Evolutionary conservation across 2,797 vertebrate genomes (phyloP).

Genomic region (Aeoliscus strigatus): DNA sequence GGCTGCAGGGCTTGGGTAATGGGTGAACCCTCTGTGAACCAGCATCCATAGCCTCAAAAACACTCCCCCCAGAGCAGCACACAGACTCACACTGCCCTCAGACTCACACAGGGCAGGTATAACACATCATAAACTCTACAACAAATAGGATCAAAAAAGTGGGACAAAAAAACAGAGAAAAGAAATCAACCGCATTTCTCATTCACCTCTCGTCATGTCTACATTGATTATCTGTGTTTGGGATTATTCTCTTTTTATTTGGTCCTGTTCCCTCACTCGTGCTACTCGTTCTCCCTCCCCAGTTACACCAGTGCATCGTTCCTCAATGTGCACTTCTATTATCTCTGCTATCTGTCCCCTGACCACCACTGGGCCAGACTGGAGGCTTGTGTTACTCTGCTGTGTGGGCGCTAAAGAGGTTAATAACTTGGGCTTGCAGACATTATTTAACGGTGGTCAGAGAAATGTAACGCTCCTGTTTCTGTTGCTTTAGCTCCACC

Average conservation of each 20-base stretch:
- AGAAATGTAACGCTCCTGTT: conserved; percentile 73
- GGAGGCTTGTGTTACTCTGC: conserved; percentile 57
- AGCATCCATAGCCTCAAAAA: conserved; percentile 84
- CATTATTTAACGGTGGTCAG: conserved; percentile 76
- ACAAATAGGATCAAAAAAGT: conserved; percentile 74
- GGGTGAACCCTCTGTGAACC: conserved; percentile 92
- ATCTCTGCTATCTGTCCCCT: conserved; percentile 72
- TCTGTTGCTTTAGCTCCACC: conserved; percentile 70
- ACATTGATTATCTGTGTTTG: conserved; percentile 80
- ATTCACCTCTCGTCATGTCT: conserved; percentile 60
- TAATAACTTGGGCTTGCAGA: conserved; percentile 80
- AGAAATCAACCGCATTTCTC: conserved; percentile 52
- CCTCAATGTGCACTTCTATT: conserved; percentile 73
- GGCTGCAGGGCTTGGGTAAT: conserved; percentile 93
- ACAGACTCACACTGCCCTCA: conserved; percentile 72
- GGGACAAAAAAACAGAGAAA: conserved; percentile 36
- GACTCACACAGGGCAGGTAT: conserved; percentile 55
- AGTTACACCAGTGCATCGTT: conserved; percentile 65
- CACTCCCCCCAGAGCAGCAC: conserved; percentile 69
- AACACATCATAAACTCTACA: conserved; percentile 80
- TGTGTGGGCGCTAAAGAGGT: conserved; percentile 76
- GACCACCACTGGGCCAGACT: conserved; percentile 64
- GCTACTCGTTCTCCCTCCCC: conserved; percentile 47
- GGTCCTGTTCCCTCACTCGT: conserved; percentile 49
- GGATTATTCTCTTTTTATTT: conserved; percentile 77